Base-by-base conservation (phyloP, 2,797 vertebrate species). In the Hoplostethus atlanticus region DNA sequence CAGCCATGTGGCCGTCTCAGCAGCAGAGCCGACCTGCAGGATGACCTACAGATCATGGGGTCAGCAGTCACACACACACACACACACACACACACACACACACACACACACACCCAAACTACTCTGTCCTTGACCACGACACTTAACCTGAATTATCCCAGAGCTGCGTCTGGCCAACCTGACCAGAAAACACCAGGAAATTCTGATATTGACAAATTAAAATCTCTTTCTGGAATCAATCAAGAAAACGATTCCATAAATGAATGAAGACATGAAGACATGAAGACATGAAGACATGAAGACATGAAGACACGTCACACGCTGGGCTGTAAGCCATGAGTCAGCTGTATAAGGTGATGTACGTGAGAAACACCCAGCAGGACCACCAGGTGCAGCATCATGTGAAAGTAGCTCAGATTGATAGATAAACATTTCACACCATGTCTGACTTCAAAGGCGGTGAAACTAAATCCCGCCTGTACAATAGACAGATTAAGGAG, bases 1-100 rank as follows among this genome's bases (percentile, higher is more conserved):
- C 84, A 76, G 72, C 76, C 76, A 78, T 86, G 84, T 71, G 82
- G 77, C 79, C 78, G 79, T 34, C 64, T 69, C 73, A 64, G 70
- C 30, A 16, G 65, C 76, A 53, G 69, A 76, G 51, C 34, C 6
- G 57, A 82, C 72, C 76, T 64, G 69, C 46, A 79, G 63, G 46
- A 64, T 47, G 82, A 77, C 72, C 81, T 65, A 13, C 64, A 78
- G 80, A 71, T 62, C n/a, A 28, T 25, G 63, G 40, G 79, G 79
- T 86, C 59, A 56, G 60, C 31, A 71, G 71, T 71, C 46, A n/a
- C 15, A 63, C 64, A 63, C 53, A 64, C 13, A 60, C 57, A 60
- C 57, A 44, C 57, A 60, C 57, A 60, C 57, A 46, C 40, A 60
- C 57, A 60, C 57, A 44, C 57, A 60, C 57, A 60, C 57, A 46